Base-by-base conservation (phyloP, 2,888 invertebrate species). In the Hydriomena furcata region DNA sequence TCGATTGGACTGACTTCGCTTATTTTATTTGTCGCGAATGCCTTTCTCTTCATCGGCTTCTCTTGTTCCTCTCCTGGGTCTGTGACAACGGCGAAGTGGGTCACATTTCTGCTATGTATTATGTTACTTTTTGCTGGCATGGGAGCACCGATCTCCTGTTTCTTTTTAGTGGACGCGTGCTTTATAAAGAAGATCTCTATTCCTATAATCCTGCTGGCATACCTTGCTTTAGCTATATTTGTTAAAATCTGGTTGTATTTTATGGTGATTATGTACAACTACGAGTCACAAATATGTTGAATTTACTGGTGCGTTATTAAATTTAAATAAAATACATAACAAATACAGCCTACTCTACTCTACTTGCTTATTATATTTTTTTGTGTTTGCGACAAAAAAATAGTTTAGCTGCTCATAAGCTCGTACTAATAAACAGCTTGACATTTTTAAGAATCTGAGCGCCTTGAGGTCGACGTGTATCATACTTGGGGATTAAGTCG, bases 181-280 rank as follows among this genome's bases (percentile, higher is more conserved):
- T 8, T 75, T 1, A 7, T 79, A 23, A 74, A 66, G 47, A 65
- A 62, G 42, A 1, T 77, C 1, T 66, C 75, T 0, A 21, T 46
- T 0, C 0, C 12, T 0, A 0, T 52, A 0, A 47, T 71, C 12
- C 1, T 61, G 1, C 5, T 75, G 0, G 43, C 13, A 5, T 62
- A 66, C 28, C 1, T 68, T 1, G 0, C 36, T 3, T 0, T 70
- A 4, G 64, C 68, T 0, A 0, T 67, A 6, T 83, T 72, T 58
- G 42, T 76, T 11, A 58, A 69, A 30, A 0, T 73, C 1, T 83
- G 81, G 79, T 12, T 80, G 5, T 82, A 79, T 64, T 81, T 75
- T 41, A 60, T 65, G 59, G 52, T 71, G 3, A 70, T 79, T 0
- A 60, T 65, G 4, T 65, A 68, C 40, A 78, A 69, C 51, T 55